phyloP scores from a whole-genome alignment of 2,888 invertebrate genomes.

The Monochamus alternatus region DNA sequence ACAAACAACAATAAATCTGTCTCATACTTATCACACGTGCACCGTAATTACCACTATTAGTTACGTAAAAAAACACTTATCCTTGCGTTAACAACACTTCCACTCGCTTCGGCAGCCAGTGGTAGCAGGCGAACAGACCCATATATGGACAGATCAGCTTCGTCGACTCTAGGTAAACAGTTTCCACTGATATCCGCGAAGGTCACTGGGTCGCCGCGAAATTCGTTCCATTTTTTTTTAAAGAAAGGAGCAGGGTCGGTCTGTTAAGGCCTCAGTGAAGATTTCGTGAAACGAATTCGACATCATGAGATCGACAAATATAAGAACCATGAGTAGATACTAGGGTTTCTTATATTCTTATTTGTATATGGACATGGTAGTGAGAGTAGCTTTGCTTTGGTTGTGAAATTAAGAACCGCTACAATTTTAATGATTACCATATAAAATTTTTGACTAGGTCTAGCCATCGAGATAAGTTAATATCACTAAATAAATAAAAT shows the following conservation, averaged over 20 bases:
- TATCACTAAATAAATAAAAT: too few species aligned
- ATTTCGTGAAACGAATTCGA: too few species aligned
- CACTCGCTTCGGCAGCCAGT: not conserved
- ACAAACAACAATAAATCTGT: not conserved
- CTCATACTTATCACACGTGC: not conserved
- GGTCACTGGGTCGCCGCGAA: conserved; percentile 15
- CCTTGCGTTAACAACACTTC: conserved; percentile 2
- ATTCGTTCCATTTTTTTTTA: conserved; percentile 8
- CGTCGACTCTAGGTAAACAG: conserved; percentile 6
- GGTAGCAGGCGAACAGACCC: conserved; percentile 7
- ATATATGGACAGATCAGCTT: conserved; percentile 11
- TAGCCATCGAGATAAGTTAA: too few species aligned
- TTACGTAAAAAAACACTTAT: conserved; percentile 18
- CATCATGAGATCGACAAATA: too few species aligned
- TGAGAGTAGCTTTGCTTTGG: too few species aligned
- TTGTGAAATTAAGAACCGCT: too few species aligned
- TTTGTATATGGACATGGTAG: too few species aligned
- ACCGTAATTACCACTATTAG: not conserved
- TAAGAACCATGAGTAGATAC: too few species aligned
- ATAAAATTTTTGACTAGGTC: too few species aligned
- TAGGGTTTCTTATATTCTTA: too few species aligned
- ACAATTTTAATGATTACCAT: too few species aligned
- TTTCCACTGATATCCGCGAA: conserved; percentile 10
- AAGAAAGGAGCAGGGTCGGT: not conserved
- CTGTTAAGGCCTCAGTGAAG: too few species aligned